These are phyloP conservation scores for Gorsachius goisagi DNA, from an alignment of 2,113 vertebrate genomes.

Conservation along the genomic window DNA sequence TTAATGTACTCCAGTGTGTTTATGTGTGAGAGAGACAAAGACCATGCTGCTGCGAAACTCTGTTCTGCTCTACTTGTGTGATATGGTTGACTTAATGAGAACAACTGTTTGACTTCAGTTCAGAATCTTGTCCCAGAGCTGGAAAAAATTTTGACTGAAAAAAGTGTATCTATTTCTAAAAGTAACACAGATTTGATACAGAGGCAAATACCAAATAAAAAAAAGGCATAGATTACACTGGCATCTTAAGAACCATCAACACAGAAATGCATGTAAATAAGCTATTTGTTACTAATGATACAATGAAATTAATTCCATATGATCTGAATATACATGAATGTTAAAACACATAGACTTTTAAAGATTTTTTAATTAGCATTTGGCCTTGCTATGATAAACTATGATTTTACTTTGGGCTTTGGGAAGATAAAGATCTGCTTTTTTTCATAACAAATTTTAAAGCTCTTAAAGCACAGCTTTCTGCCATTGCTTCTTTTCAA, in stretches of 20 bases:
- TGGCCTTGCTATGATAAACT: neutral
- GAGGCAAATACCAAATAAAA: neutral
- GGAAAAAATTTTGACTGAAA: neutral
- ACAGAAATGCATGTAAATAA: neutral
- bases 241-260: neutral
- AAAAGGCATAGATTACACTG: neutral
- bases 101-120: neutral
- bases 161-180: neutral
- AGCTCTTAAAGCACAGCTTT: neutral
- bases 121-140: neutral
- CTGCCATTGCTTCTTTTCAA: neutral
- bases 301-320: neutral
- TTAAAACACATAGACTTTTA: neutral
- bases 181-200: neutral
- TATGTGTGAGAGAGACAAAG: neutral
- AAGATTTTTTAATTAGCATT: neutral
- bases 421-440: neutral
- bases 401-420: neutral
- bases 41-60: neutral
- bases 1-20: neutral
- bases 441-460: neutral
- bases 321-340: neutral
- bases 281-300: neutral
- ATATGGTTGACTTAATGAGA: neutral
- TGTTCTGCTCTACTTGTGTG: neutral